A percentile compares a stretch with the other conserved stretches of the same genome.
These are phyloP conservation scores for Euura lappo DNA, from an alignment of 1,140 invertebrate genomes.

Conservation along the genomic window DNA sequence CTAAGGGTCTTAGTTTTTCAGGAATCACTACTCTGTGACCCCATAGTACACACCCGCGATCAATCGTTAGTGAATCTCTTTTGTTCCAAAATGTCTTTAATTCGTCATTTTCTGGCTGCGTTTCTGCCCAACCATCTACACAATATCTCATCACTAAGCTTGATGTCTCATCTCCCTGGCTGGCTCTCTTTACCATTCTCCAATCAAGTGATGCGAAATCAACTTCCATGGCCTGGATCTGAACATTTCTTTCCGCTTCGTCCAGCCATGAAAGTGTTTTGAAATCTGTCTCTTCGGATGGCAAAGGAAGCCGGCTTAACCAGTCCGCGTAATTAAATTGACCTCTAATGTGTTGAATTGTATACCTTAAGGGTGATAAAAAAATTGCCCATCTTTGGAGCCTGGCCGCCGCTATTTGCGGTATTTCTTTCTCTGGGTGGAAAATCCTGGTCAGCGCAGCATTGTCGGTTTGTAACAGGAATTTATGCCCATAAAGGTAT, in stretches of 20 bases:
- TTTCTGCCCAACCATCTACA: slow-evolving; percentile 11
- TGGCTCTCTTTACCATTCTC: slow-evolving; percentile 12
- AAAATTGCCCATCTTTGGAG: slow-evolving; percentile 49
- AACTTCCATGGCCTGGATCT: neutral
- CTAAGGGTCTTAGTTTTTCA: slow-evolving; percentile 22
- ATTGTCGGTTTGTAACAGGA: slow-evolving; percentile 20
- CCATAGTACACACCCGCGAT: slow-evolving; percentile 33
- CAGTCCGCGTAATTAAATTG: slow-evolving; percentile 31
- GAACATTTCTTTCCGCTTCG: too few species aligned
- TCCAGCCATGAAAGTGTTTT: too few species aligned
- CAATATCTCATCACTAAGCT: slow-evolving; percentile 11
- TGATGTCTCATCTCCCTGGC: slow-evolving; percentile 4
- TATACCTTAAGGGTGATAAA: slow-evolving; percentile 45
- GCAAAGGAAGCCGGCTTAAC: neutral
- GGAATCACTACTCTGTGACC: slow-evolving; percentile 41
- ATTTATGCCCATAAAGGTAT: slow-evolving; percentile 22
- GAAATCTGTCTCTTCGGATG: neutral
- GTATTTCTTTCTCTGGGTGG: slow-evolving; percentile 32
- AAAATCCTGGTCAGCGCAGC: slow-evolving; percentile 18
- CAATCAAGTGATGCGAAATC: neutral
- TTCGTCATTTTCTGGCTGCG: neutral
- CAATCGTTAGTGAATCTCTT: slow-evolving; percentile 19
- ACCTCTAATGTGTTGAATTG: slow-evolving; percentile 39
- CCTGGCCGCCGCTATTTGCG: slow-evolving; percentile 38
- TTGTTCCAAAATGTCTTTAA: slow-evolving; percentile 11